A percentile compares a stretch with the other conserved stretches of the same genome.
Evolutionary conservation across 1,140 invertebrate genomes (phyloP).

Genomic region (Halotydeus destructor): DNA sequence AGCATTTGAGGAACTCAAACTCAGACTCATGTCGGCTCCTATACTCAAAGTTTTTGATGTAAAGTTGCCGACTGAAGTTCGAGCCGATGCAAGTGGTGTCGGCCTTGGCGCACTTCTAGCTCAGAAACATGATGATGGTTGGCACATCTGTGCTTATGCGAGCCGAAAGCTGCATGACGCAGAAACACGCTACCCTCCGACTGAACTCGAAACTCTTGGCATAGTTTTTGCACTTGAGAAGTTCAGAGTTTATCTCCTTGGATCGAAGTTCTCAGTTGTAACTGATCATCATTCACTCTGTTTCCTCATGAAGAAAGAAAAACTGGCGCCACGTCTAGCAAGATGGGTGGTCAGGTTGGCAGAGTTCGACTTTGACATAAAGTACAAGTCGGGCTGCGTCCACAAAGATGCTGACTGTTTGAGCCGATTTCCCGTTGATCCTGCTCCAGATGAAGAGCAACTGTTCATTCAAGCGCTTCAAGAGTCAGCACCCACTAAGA

Average conservation of each 20-base stretch:
- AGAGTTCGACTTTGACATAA: constrained; percentile 27
- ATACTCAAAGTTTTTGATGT: too few species aligned
- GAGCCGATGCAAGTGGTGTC: constrained; percentile 4
- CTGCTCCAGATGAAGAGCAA: not conserved
- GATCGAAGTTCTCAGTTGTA: constrained; percentile 26
- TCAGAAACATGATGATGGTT: constrained; percentile 1
- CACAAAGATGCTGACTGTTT: constrained; percentile 7
- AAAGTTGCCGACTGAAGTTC: too few species aligned
- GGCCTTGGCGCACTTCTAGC: constrained; percentile 7
- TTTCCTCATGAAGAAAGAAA: constrained; percentile 25
- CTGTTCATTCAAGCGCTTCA: too few species aligned
- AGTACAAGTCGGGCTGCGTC: constrained; percentile 17
- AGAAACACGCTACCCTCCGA: constrained; percentile 10
- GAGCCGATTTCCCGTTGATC: not conserved
- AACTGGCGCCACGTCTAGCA: constrained; percentile 25
- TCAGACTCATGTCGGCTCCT: too few species aligned
- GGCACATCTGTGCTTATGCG: constrained; percentile 15
- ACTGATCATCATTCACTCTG: constrained; percentile 30
- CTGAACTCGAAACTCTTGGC: constrained; percentile 27
- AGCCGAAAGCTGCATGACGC: constrained; percentile 21
- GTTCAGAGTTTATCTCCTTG: constrained; percentile 7
- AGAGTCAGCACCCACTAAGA: too few species aligned
- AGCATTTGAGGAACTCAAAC: too few species aligned
- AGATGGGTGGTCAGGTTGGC: constrained; percentile 29
- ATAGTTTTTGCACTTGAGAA: constrained; percentile 18